Evolutionary conservation across 2,113 vertebrate species (phyloP).

Genomic region (Falcunculus frontatus): DNA sequence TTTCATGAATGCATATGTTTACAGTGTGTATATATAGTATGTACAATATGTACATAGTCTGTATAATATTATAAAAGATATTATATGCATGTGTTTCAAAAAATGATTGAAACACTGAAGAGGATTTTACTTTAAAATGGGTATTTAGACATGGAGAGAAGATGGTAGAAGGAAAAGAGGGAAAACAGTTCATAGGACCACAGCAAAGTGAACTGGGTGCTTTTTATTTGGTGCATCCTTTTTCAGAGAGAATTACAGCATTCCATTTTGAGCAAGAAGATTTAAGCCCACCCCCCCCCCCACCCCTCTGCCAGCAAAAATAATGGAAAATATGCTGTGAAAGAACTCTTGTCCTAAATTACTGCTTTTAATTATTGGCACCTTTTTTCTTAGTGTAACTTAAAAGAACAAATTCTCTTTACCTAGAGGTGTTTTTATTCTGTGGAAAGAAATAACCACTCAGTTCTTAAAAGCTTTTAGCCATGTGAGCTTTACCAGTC

Average conservation of each 20-base stretch:
- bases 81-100: background rate
- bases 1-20: background rate
- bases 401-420: background rate
- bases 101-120: background rate
- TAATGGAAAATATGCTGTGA: background rate
- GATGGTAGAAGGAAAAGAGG: background rate
- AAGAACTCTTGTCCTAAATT: background rate
- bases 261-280: background rate
- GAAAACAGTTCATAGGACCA: fast-evolving
- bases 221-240: background rate
- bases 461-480: background rate
- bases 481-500: background rate
- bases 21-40: background rate
- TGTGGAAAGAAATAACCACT: background rate
- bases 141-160: background rate
- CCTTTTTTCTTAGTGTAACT: background rate
- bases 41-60: background rate
- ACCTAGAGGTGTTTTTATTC: background rate
- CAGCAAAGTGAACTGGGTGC: background rate
- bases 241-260: background rate
- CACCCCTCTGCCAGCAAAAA: fast-evolving
- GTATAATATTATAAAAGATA: background rate
- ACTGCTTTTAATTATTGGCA: background rate
- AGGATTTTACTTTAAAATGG: background rate
- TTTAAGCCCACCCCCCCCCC: background rate